These are phyloP conservation scores for Mayetiola destructor DNA, from an alignment of 2,888 invertebrate genomes.

Conservation along the genomic window DNA sequence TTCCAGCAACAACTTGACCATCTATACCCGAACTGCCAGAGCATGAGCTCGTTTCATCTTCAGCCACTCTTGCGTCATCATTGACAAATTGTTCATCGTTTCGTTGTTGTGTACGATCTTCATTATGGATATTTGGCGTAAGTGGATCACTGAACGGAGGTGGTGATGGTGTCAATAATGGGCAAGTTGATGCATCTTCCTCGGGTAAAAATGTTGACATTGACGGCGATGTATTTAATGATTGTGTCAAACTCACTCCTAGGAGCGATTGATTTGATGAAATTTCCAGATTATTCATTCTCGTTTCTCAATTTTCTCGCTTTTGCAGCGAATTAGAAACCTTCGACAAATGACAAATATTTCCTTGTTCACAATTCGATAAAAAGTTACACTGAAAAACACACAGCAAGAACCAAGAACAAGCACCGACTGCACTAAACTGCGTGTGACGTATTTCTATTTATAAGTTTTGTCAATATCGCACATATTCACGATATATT, in stretches of 20 bases:
- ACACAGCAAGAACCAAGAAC: background rate
- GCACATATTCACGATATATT: no score
- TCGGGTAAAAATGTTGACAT: slow-evolving; percentile 36
- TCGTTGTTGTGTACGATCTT: slow-evolving; percentile 22
- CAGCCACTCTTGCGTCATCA: slow-evolving; percentile 27
- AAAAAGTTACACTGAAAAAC: background rate
- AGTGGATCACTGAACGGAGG: slow-evolving; percentile 45
- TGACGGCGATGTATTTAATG: slow-evolving; percentile 31
- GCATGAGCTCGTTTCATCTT: slow-evolving; percentile 30
- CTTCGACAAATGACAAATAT: background rate
- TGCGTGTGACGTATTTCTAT: no score
- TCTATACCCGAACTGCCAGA: slow-evolving; percentile 32
- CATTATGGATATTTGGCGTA: slow-evolving; percentile 40
- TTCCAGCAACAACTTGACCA: slow-evolving; percentile 26
- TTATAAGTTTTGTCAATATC: no score
- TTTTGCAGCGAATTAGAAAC: no score
- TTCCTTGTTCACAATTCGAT: background rate
- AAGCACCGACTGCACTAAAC: background rate
- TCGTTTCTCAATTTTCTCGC: background rate
- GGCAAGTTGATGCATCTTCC: slow-evolving; percentile 51
- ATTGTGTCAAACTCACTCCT: slow-evolving; percentile 29
- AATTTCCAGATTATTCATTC: slow-evolving; percentile 21
- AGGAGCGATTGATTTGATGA: slow-evolving; percentile 21
- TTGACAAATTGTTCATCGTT: slow-evolving; percentile 14
- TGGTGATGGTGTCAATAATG: slow-evolving; percentile 42